phyloP scores from a whole-genome alignment of 2,888 invertebrate genomes.

The Lycaena phlaeas region DNA sequence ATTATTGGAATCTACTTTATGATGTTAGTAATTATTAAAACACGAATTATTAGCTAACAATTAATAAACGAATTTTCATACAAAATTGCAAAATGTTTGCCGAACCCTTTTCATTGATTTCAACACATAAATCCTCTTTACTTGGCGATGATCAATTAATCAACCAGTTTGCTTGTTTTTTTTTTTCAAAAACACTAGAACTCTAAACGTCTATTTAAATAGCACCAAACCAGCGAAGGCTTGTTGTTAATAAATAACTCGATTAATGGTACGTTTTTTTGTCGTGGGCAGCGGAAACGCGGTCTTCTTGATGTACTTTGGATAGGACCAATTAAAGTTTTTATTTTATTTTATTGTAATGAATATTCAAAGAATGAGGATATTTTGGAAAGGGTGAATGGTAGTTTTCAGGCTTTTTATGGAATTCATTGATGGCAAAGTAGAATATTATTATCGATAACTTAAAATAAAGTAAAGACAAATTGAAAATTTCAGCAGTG shows the following conservation, averaged over 20 bases:
- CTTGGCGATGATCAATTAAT: neutral
- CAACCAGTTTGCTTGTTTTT: neutral
- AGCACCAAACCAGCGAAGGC: neutral
- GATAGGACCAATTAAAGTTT: constrained; percentile 4
- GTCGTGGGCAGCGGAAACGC: constrained; percentile 4
- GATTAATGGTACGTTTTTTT: constrained; percentile 1
- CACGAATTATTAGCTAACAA: no score
- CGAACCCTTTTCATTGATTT: no score
- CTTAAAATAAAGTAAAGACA: no score
- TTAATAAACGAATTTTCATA: no score
- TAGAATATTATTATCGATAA: no score
- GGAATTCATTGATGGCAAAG: no score
- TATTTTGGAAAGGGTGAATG: no score
- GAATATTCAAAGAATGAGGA: neutral
- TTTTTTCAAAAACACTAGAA: neutral
- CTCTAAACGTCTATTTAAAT: constrained; percentile 6
- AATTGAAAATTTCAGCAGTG: no score
- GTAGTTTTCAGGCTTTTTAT: no score
- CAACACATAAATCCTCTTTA: neutral
- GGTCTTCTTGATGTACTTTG: neutral
- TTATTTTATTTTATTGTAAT: neutral
- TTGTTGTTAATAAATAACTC: constrained; percentile 6
- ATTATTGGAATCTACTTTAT: no score
- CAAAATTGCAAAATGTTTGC: no score
- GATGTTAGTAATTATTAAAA: no score